Percentiles rank a stretch among this genome's conserved stretches.
phyloP scores from a whole-genome alignment of 2,888 invertebrate species.

The Heteromyza rotundicornis region DNA sequence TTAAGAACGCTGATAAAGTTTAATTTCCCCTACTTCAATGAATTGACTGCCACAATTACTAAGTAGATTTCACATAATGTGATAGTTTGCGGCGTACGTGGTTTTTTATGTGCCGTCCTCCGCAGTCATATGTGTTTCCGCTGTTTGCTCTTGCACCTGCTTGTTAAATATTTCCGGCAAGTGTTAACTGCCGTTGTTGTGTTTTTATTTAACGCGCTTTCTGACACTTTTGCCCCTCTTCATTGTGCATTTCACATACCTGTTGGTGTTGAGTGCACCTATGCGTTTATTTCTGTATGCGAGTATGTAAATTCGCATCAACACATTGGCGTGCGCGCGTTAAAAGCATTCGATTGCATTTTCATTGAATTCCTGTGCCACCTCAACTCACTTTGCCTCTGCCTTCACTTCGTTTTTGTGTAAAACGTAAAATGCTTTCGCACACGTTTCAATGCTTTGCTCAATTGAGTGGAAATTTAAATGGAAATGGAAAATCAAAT shows the following conservation, averaged over 20 bases:
- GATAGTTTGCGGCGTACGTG: background rate
- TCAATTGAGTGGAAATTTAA: constrained; percentile 2
- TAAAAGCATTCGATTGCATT: background rate
- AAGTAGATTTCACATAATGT: no score
- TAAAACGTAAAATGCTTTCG: no score
- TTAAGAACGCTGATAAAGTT: no score
- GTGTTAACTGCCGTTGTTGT: no score
- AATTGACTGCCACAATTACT: no score
- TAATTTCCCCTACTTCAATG: no score
- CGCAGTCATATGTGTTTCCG: background rate
- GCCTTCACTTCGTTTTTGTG: no score
- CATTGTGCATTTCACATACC: no score
- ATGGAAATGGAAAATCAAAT: constrained; percentile 1
- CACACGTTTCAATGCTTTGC: background rate
- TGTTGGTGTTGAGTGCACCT: background rate
- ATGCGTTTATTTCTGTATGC: background rate
- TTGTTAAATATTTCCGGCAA: no score
- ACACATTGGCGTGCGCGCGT: background rate
- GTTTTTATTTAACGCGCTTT: no score
- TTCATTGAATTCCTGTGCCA: background rate
- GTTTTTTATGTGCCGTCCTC: background rate
- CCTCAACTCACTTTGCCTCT: background rate
- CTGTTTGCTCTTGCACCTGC: no score
- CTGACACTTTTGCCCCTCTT: no score
- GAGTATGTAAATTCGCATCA: background rate